Evolutionary conservation across 2,797 vertebrate species (phyloP).

Genomic region (Myripristis jacobus): DNA sequence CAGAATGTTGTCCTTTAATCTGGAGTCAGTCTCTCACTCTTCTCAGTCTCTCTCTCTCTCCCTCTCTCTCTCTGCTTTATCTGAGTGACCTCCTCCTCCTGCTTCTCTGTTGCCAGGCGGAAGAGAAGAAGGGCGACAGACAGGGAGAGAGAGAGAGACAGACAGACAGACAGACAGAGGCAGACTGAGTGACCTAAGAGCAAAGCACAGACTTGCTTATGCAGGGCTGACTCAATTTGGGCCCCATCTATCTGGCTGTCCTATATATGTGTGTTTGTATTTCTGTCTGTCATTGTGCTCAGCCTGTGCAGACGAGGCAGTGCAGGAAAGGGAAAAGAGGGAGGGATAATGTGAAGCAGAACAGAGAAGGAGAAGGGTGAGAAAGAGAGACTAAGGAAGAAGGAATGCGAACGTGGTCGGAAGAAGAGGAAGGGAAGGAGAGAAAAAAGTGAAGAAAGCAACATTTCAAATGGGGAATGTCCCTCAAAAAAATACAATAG

Average conservation of each 20-base stretch:
- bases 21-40: constrained; percentile 86
- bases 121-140: constrained; percentile 44
- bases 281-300: constrained; percentile 33
- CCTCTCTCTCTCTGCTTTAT: constrained; percentile 52
- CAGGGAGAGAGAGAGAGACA: constrained; percentile 28
- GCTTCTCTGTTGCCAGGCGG: constrained; percentile 60
- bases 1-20: constrained; percentile 96
- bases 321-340: constrained; percentile 41
- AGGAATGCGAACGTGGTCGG: constrained; percentile 72
- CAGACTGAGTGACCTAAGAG: constrained; percentile 50
- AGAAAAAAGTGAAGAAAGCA: constrained; percentile 32
- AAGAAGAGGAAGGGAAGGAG: constrained; percentile 66
- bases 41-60: background rate
- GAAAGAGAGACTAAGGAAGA: constrained; percentile 63
- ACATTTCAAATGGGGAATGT: constrained; percentile 51
- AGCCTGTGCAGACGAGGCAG: constrained; percentile 32
- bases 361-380: constrained; percentile 66
- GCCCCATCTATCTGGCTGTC: constrained; percentile 27
- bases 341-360: constrained; percentile 61
- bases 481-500: constrained; percentile 31
- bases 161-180: constrained; percentile 53
- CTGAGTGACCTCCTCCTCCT: constrained; percentile 55
- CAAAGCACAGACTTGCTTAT: constrained; percentile 19
- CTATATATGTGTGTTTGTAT: constrained; percentile 14
- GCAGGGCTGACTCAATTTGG: constrained; percentile 38